These are phyloP conservation scores for Phymatocera aterrima DNA, from an alignment of 2,888 invertebrate species.

Conservation along the genomic window DNA sequence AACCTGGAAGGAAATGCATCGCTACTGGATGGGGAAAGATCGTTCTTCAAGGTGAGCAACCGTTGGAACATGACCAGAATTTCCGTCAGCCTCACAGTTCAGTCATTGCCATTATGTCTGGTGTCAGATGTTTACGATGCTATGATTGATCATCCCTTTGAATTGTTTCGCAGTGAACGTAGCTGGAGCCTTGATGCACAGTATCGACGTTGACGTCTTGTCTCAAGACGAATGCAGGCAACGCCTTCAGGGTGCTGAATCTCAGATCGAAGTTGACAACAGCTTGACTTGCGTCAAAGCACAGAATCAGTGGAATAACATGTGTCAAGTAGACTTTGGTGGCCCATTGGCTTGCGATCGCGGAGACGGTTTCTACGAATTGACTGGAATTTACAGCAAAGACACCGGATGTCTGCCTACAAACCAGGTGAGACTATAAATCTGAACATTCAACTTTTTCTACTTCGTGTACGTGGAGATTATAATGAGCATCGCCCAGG, in stretches of 20 bases:
- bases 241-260: slow-evolving; percentile 78
- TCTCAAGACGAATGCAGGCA: slow-evolving; percentile 80
- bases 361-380: slow-evolving; percentile 81
- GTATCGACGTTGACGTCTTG: slow-evolving; percentile 82
- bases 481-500: not conserved
- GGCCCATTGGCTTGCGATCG: slow-evolving; percentile 88
- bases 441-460: not conserved
- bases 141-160: slow-evolving; percentile 25
- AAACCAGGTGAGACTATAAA: slow-evolving; percentile 64
- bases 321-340: slow-evolving; percentile 89
- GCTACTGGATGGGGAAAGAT: slow-evolving; percentile 91
- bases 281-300: slow-evolving; percentile 84
- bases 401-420: slow-evolving; percentile 81
- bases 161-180: slow-evolving; percentile 80
- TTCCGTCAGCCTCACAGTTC: slow-evolving; percentile 5
- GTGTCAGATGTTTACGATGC: too few species aligned
- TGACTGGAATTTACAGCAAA: slow-evolving; percentile 86
- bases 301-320: slow-evolving; percentile 80
- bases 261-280: slow-evolving; percentile 78
- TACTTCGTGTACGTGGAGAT: not conserved
- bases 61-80: not conserved
- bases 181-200: slow-evolving; percentile 86
- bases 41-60: slow-evolving; percentile 82
- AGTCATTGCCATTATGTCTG: too few species aligned
- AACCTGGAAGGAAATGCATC: slow-evolving; percentile 80